These are phyloP conservation scores for Barypeithes pellucidus DNA, from an alignment of 2,888 invertebrate species.

Conservation along the genomic window DNA sequence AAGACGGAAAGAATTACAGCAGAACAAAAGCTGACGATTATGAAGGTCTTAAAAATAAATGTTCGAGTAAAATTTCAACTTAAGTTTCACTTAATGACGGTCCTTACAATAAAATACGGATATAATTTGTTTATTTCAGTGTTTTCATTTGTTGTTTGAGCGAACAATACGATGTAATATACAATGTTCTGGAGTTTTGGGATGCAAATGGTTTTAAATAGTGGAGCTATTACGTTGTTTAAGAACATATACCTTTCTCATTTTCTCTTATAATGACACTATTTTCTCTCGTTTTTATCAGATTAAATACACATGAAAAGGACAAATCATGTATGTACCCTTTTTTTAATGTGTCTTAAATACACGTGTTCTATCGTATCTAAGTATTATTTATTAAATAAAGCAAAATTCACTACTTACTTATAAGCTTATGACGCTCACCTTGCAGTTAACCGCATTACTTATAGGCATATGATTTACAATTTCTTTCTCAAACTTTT, in stretches of 20 bases:
- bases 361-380: no score
- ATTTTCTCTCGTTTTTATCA: not conserved
- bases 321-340: no score
- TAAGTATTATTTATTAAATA: no score
- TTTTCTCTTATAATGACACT: not conserved
- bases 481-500: no score
- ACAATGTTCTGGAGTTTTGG: not conserved
- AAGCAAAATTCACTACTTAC: no score
- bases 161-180: not conserved
- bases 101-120: conserved; percentile 21
- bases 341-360: no score
- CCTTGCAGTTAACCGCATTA: no score
- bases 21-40: conserved; percentile 41
- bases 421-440: no score
- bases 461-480: no score
- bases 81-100: conserved; percentile 23
- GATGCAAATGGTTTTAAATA: not conserved
- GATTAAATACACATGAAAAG: no score
- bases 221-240: not conserved
- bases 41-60: conserved; percentile 38
- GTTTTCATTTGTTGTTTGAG: not conserved
- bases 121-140: conserved; percentile 31
- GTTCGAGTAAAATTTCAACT: conserved; percentile 23
- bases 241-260: not conserved
- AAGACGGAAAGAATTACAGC: conserved; percentile 35